phyloP scores from a whole-genome alignment of 2,888 invertebrate species.

The Drymonia ruficornis region DNA sequence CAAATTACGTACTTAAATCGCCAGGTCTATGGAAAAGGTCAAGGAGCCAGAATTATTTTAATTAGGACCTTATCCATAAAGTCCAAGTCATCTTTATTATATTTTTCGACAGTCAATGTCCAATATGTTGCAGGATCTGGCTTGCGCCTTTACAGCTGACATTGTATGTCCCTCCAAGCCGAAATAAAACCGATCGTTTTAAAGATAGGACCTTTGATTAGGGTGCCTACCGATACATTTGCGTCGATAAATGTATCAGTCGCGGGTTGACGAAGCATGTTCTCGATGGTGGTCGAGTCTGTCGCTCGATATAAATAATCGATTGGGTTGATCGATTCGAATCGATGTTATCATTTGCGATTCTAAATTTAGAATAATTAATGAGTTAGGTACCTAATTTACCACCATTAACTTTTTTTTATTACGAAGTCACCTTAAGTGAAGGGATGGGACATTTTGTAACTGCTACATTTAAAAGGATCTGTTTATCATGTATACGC shows the following conservation, averaged over 20 bases:
- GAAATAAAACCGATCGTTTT: not conserved
- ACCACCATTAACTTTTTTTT: too few relatives aligned
- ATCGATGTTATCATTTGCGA: not conserved
- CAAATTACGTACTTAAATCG: too few relatives aligned
- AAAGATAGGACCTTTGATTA: not conserved
- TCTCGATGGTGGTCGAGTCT: slow-evolving; percentile 2
- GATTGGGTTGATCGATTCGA: not conserved
- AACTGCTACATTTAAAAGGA: too few relatives aligned
- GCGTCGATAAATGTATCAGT: not conserved
- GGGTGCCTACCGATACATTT: not conserved
- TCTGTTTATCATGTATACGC: too few relatives aligned
- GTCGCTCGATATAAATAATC: slow-evolving; percentile 3
- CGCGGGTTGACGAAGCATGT: slow-evolving; percentile 5
- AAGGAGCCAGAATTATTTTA: not conserved
- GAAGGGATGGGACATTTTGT: too few relatives aligned
- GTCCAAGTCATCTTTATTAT: not conserved
- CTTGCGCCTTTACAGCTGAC: not conserved
- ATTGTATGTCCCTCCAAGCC: not conserved
- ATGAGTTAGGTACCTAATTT: too few relatives aligned
- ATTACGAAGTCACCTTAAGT: too few relatives aligned
- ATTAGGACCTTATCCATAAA: not conserved
- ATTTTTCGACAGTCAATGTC: not conserved
- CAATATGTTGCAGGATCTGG: not conserved
- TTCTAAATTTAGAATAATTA: too few relatives aligned
- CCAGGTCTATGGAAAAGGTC: too few relatives aligned